A percentile compares a stretch with the other conserved stretches of the same genome.
These are phyloP conservation scores for Drosophila mojavensis DNA, from an alignment of 1,140 invertebrate genomes.

Conservation along the genomic window DNA sequence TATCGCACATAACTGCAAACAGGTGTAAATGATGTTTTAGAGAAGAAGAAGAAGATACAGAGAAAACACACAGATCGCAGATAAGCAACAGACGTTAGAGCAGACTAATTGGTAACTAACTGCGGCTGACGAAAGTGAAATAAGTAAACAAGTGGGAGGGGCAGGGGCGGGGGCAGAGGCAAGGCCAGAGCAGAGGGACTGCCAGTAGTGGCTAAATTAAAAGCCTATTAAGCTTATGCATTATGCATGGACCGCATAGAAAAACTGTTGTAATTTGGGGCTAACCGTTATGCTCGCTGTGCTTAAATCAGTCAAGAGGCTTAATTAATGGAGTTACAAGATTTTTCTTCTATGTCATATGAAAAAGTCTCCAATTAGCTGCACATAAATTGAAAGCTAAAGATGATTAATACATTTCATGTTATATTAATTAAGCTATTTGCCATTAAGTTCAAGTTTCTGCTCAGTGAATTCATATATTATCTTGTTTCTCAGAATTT, in stretches of 20 bases:
- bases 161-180: too few species aligned
- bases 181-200: too few species aligned
- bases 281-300: not conserved
- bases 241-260: slow-evolving; percentile 8
- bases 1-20: slow-evolving; percentile 58
- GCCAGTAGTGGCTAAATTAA: slow-evolving; percentile 1
- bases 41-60: not conserved
- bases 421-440: too few species aligned
- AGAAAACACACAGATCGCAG: slow-evolving; percentile 41
- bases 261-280: not conserved
- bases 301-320: not conserved
- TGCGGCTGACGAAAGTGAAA: slow-evolving; percentile 28
- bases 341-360: too few species aligned
- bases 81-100: slow-evolving; percentile 26
- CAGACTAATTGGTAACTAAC: slow-evolving; percentile 38
- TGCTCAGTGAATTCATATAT: too few species aligned
- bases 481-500: too few species aligned
- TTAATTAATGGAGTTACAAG: not conserved
- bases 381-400: too few species aligned
- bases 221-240: not conserved
- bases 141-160: not conserved
- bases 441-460: too few species aligned
- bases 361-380: not conserved
- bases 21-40: slow-evolving; percentile 62
- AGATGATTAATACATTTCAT: too few species aligned